Evolutionary conservation across 1,140 invertebrate genomes (phyloP).

Genomic region (Zaprionus africanus): DNA sequence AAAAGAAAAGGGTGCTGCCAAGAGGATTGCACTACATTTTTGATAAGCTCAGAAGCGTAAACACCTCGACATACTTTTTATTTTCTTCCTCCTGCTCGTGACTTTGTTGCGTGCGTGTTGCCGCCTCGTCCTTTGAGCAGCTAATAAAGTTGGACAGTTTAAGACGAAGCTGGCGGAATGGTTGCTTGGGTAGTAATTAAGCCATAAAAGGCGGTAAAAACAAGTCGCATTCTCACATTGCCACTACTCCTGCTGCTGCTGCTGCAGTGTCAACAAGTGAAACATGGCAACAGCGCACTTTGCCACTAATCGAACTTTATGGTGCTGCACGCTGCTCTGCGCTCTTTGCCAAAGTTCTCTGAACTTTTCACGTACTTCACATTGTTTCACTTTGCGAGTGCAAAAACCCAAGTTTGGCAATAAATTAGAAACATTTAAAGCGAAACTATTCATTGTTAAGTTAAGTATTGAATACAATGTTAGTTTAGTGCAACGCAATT

Average conservation of each 20-base stretch:
- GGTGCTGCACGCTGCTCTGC: conserved; percentile 21
- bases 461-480: conserved; percentile 20
- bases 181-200: conserved; percentile 37
- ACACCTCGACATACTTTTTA: conserved; percentile 54
- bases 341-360: conserved; percentile 32
- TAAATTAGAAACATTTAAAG: conserved; percentile 47
- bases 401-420: conserved; percentile 22
- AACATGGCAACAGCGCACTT: conserved; percentile 49
- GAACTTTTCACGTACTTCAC: conserved; percentile 38
- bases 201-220: conserved; percentile 56
- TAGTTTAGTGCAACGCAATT: conserved; percentile 18
- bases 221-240: conserved; percentile 7
- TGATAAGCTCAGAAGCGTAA: conserved; percentile 72
- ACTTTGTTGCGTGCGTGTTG: conserved; percentile 30
- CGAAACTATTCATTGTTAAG: conserved; percentile 20
- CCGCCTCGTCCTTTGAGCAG: conserved; percentile 26
- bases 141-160: conserved; percentile 62
- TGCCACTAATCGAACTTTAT: conserved; percentile 52
- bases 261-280: conserved; percentile 44
- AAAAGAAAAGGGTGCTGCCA: conserved; percentile 10
- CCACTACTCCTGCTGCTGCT: too few relatives aligned
- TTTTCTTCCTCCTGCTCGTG: neutral
- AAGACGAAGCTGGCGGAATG: conserved; percentile 34
- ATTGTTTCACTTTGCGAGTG: neutral
- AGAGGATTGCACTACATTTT: conserved; percentile 43